phyloP scores from a whole-genome alignment of 2,888 invertebrate species.

The Apamea crenata region DNA sequence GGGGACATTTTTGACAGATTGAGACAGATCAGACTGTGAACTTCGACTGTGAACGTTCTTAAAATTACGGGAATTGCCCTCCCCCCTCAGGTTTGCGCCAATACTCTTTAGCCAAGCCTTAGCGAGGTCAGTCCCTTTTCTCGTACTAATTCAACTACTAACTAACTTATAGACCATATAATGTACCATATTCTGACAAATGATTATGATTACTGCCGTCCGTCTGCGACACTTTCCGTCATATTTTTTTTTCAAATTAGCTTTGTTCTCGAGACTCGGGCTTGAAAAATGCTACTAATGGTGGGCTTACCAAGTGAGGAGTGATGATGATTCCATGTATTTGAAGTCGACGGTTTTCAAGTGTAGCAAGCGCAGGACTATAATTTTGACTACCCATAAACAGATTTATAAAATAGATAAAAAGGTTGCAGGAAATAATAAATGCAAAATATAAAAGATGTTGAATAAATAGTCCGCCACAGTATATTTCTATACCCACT shows the following conservation, averaged over 20 bases:
- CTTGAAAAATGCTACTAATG: neutral
- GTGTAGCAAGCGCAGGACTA: neutral
- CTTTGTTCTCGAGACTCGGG: neutral
- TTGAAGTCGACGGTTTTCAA: neutral
- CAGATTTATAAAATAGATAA: neutral
- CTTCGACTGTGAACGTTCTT: too few species aligned
- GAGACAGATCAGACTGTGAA: too few species aligned
- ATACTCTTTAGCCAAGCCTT: neutral
- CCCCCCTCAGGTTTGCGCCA: neutral
- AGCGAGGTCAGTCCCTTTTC: neutral
- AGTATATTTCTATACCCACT: neutral
- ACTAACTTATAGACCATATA: too few species aligned
- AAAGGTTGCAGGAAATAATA: neutral
- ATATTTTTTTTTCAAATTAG: neutral
- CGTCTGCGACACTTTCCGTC: neutral
- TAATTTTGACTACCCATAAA: neutral
- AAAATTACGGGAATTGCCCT: too few species aligned
- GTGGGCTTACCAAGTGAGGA: neutral
- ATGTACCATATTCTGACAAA: too few species aligned
- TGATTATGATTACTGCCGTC: too few species aligned
- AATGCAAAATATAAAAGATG: neutral
- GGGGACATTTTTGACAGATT: too few species aligned
- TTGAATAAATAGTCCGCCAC: neutral
- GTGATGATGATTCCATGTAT: neutral
- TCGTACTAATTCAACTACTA: neutral